phyloP scores from a whole-genome alignment of 2,797 vertebrate species.

The Gobio occitaniae region DNA sequence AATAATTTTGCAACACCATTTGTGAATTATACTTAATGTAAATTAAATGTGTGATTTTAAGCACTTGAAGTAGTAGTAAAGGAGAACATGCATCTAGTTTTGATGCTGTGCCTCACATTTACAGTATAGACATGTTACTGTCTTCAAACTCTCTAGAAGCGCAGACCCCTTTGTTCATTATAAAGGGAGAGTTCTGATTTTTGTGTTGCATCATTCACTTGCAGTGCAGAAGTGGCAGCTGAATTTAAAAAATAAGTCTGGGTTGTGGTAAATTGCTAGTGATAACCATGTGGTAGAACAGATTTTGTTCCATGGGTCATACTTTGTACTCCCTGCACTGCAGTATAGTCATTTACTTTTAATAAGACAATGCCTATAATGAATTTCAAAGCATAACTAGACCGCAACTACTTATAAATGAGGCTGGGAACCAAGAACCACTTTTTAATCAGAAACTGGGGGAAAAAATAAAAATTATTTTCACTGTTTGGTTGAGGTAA shows the following conservation, averaged over 20 bases:
- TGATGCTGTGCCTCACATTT: neutral
- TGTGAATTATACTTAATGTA: neutral
- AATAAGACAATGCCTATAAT: constrained; percentile 22
- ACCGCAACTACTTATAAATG: neutral
- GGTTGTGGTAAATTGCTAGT: constrained; percentile 4
- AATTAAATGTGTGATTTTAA: neutral
- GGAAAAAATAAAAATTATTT: neutral
- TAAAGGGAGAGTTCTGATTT: neutral
- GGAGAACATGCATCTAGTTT: no score
- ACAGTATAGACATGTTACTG: neutral
- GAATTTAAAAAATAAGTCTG: neutral
- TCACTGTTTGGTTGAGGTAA: neutral
- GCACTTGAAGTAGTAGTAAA: neutral
- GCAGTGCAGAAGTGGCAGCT: neutral
- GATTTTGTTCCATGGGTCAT: neutral
- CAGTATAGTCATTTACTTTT: neutral
- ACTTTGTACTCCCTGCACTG: neutral
- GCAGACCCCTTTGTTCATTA: neutral
- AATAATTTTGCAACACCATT: neutral
- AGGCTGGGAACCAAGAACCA: constrained; percentile 1
- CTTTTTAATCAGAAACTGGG: neutral
- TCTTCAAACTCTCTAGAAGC: neutral
- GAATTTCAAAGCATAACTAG: constrained; percentile 23
- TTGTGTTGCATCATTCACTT: neutral
- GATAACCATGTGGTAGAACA: constrained; percentile 3